phyloP scores from a whole-genome alignment of 1,140 invertebrate species.

The Sycobia sp. region DNA sequence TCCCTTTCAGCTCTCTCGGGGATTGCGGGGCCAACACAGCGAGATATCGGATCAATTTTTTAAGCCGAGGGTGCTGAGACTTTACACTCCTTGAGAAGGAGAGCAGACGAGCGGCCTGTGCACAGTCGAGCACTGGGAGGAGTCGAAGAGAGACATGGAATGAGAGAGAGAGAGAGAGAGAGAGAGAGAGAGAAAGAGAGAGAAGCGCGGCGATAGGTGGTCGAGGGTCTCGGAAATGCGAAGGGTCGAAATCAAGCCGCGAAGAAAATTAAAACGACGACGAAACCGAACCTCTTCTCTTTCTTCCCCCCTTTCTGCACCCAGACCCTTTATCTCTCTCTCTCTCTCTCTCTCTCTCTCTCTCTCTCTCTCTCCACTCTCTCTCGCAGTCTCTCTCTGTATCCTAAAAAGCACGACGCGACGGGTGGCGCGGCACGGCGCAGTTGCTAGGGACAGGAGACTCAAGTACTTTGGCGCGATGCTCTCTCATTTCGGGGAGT shows the following conservation, averaged over 20 bases:
- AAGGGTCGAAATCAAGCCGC: slow-evolving; percentile 52
- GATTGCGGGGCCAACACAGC: slow-evolving; percentile 58
- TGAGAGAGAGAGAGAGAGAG: slow-evolving; percentile 15
- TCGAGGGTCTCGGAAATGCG: slow-evolving; percentile 37
- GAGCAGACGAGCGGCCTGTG: too few species aligned
- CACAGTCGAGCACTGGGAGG: slow-evolving; percentile 8
- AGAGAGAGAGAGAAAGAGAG: slow-evolving; percentile 41
- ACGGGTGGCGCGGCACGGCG: too few species aligned
- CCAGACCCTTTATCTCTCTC: too few species aligned
- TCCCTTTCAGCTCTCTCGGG: slow-evolving; percentile 57
- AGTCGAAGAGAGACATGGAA: slow-evolving; percentile 42
- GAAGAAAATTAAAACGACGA: slow-evolving; percentile 57
- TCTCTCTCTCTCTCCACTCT: not conserved
- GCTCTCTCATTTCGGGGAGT: slow-evolving; percentile 19
- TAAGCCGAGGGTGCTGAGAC: slow-evolving; percentile 60
- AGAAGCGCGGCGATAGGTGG: slow-evolving; percentile 48
- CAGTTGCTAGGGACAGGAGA: not conserved
- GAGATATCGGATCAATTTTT: slow-evolving; percentile 55
- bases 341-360: slow-evolving; percentile 36
- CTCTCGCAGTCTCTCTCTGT: too few species aligned
- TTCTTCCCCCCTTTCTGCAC: too few species aligned
- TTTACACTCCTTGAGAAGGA: slow-evolving; percentile 60
- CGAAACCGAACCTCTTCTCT: slow-evolving; percentile 43
- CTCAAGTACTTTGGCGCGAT: slow-evolving; percentile 18
- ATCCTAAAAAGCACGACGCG: slow-evolving; percentile 28